Percentiles rank a stretch among this genome's conserved stretches.
Conservation (phyloP, 2,797 vertebrate genomes). For the Eulemur coronatus region DNA sequence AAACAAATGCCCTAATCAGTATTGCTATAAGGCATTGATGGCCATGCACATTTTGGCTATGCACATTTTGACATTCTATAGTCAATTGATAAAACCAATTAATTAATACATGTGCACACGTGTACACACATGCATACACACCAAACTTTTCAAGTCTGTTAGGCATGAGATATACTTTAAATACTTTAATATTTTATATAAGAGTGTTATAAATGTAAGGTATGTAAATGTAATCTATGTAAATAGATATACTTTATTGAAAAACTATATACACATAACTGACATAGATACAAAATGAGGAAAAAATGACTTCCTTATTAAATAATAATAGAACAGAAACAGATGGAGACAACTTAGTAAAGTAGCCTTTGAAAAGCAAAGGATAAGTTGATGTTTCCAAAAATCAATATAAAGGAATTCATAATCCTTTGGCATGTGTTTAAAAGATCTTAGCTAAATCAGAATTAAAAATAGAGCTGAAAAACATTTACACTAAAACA, state of each 20-base stretch:
- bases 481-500: not conserved
- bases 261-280: not conserved
- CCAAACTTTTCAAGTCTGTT: not conserved
- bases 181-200: not conserved
- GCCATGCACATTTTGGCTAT: not conserved
- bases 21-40: not conserved
- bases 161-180: not conserved
- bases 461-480: constrained; percentile 16
- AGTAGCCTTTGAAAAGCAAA: not conserved
- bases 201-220: not conserved
- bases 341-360: not conserved
- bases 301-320: not conserved
- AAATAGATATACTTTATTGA: not conserved
- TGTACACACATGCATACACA: not conserved
- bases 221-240: not conserved
- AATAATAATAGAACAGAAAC: not conserved
- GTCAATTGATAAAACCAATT: not conserved
- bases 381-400: not conserved
- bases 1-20: not conserved
- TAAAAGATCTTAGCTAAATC: not conserved
- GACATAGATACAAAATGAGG: not conserved
- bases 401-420: not conserved
- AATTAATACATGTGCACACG: not conserved
- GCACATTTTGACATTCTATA: not conserved
- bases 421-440: not conserved